Evolutionary conservation across 2,113 vertebrate species (phyloP).

Genomic region (Oreochromis tanganicae): DNA sequence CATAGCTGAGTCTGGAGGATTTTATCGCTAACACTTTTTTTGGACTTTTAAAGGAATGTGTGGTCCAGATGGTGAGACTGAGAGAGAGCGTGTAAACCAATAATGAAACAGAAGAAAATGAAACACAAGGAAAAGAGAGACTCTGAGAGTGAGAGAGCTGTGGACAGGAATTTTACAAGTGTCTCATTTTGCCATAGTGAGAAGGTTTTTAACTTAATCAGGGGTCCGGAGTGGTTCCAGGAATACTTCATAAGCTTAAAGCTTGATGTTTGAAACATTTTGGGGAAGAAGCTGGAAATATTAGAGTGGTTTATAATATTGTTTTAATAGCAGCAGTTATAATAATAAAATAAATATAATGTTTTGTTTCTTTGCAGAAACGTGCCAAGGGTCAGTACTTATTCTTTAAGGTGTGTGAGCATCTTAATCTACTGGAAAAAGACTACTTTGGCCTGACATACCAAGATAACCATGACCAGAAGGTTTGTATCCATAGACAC

Average conservation of each 20-base stretch:
- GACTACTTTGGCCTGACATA: conserved; percentile 68
- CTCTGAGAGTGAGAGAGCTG: background rate
- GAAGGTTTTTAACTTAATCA: background rate
- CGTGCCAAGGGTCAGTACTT: conserved; percentile 63
- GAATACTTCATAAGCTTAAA: background rate
- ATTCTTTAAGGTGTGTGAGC: conserved; percentile 68
- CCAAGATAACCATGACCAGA: conserved; percentile 56
- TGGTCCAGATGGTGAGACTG: background rate
- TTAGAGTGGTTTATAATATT: background rate
- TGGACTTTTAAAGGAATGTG: conserved; percentile 16
- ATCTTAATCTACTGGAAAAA: conserved; percentile 67
- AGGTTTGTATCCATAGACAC: conserved; percentile 6
- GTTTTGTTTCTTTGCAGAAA: conserved; percentile 44
- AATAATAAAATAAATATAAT: background rate
- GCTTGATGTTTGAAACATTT: background rate
- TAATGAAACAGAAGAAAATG: background rate
- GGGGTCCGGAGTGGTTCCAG: background rate
- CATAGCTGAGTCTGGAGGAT: conserved; percentile 57
- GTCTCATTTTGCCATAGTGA: background rate
- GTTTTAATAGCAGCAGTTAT: background rate
- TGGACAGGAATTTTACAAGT: background rate
- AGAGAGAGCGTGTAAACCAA: background rate
- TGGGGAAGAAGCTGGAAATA: background rate
- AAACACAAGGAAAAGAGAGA: background rate
- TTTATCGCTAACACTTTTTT: conserved; percentile 6